Evolutionary conservation across 2,888 invertebrate genomes (phyloP).

Genomic region (Hirtodrosophila alboralis): DNA sequence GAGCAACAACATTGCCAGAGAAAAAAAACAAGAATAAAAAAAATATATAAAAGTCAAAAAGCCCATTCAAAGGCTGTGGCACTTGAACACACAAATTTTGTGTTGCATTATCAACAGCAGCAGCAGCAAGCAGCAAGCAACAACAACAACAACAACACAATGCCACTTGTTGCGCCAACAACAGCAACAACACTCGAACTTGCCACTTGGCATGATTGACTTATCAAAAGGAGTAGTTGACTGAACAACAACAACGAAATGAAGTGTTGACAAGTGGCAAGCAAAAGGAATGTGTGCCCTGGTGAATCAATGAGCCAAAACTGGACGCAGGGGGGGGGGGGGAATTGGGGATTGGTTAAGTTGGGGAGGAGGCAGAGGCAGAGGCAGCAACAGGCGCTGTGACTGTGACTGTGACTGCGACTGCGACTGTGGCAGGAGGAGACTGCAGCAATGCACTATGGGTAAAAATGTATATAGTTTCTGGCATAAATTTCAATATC

Average conservation of each 20-base stretch:
- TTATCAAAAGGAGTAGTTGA: slow-evolving; percentile 74
- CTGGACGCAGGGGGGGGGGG: slow-evolving; percentile 27
- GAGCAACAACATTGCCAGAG: slow-evolving; percentile 44
- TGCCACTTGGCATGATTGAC: slow-evolving; percentile 79
- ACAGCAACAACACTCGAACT: slow-evolving; percentile 65
- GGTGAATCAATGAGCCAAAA: slow-evolving; percentile 76
- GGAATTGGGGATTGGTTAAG: not conserved
- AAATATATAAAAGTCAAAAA: slow-evolving; percentile 6
- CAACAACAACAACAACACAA: slow-evolving; percentile 33
- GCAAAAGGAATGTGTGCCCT: slow-evolving; percentile 78
- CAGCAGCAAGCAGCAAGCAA: too few species aligned
- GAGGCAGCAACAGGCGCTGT: too few species aligned
- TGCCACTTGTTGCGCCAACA: slow-evolving; percentile 46
- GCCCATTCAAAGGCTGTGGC: slow-evolving; percentile 10
- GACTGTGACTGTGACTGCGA: too few species aligned
- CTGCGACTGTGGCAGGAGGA: too few species aligned
- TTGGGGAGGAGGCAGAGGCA: not conserved
- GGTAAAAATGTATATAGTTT: too few species aligned
- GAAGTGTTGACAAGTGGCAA: slow-evolving; percentile 77
- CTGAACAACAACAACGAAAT: slow-evolving; percentile 57
- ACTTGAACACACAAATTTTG: slow-evolving; percentile 23
- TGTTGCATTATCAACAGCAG: slow-evolving; percentile 20
- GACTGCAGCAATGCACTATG: too few species aligned
- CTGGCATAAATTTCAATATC: too few species aligned
- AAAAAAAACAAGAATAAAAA: too few species aligned